Percentiles rank a stretch among this genome's conserved stretches.
Evolutionary conservation across 2,797 vertebrate genomes (phyloP).

Genomic region (Thaleichthys pacificus): DNA sequence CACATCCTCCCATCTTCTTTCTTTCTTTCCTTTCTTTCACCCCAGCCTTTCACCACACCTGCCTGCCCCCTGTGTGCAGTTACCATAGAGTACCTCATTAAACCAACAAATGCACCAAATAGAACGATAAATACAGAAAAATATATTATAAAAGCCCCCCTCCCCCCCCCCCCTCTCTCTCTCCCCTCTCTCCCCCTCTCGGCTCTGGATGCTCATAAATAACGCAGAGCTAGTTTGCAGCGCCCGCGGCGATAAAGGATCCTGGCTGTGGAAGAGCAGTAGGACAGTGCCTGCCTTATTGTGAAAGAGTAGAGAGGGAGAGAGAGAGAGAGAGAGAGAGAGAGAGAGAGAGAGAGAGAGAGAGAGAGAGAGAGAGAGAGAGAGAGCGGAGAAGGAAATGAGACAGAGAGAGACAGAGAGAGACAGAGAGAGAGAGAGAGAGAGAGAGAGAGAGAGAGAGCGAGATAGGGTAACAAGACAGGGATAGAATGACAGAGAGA

Average conservation of each 20-base stretch:
- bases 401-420: neutral
- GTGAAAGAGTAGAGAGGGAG: constrained; percentile 7
- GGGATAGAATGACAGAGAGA: constrained; percentile 21
- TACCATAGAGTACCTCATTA: constrained; percentile 35
- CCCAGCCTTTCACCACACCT: too few relatives aligned
- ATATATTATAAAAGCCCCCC: constrained; percentile 23
- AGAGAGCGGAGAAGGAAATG: neutral
- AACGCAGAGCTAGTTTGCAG: constrained; percentile 56
- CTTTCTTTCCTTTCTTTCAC: too few relatives aligned
- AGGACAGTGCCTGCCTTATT: constrained; percentile 42
- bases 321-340: too few relatives aligned
- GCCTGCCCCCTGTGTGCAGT: too few relatives aligned
- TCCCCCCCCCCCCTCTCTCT: constrained; percentile 9
- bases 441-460: neutral
- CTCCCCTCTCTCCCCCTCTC: neutral
- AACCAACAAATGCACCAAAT: constrained; percentile 29
- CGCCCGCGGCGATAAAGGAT: constrained; percentile 52
- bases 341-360: neutral
- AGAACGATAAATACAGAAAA: constrained; percentile 37
- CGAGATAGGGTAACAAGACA: constrained; percentile 11
- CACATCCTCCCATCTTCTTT: constrained; percentile 12
- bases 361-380: neutral
- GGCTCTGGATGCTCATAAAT: constrained; percentile 61
- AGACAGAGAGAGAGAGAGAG: neutral
- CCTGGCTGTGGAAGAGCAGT: constrained; percentile 39